These are phyloP conservation scores for Actinostola sp. DNA, from an alignment of 92 coral and sea anemone genomes.

Conservation along the genomic window DNA sequence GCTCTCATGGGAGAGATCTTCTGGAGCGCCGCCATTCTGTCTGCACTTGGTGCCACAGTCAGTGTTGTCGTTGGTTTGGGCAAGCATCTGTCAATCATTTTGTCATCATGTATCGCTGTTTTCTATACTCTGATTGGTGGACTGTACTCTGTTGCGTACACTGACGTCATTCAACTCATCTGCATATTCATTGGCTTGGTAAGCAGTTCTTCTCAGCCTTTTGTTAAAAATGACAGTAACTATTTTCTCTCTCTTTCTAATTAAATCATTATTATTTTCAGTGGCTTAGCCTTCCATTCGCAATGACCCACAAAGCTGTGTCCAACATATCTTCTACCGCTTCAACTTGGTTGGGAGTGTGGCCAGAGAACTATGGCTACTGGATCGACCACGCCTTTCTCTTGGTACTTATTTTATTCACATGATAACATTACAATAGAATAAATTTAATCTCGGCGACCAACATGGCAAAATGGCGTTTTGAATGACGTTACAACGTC, in stretches of 20 bases:
- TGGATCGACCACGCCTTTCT: constrained; percentile 78
- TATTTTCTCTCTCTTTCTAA: background rate
- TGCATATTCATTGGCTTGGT: constrained; percentile 55
- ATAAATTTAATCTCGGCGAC: too few relatives aligned
- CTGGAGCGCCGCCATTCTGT: constrained; percentile 34
- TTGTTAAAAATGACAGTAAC: background rate
- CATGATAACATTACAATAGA: too few relatives aligned
- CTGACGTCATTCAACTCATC: constrained; percentile 46
- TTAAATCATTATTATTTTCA: constrained; percentile 2
- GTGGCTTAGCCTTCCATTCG: constrained; percentile 96
- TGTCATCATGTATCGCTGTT: constrained; percentile 43
- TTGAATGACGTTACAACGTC: too few relatives aligned
- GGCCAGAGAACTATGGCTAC: constrained; percentile 60
- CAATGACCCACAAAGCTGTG: constrained; percentile 77
- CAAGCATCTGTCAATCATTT: constrained; percentile 29
- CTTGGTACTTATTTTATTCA: too few relatives aligned
- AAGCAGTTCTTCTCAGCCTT: too few relatives aligned
- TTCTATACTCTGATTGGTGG: constrained; percentile 53
- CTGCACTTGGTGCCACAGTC: constrained; percentile 55
- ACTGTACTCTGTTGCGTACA: constrained; percentile 48
- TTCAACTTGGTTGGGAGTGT: constrained; percentile 72
- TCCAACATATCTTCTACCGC: constrained; percentile 44
- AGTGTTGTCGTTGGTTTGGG: constrained; percentile 52
- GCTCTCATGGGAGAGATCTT: constrained; percentile 30
- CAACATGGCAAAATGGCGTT: too few relatives aligned